phyloP scores from a whole-genome alignment of 1,140 invertebrate species.

The Anastatus disparis region DNA sequence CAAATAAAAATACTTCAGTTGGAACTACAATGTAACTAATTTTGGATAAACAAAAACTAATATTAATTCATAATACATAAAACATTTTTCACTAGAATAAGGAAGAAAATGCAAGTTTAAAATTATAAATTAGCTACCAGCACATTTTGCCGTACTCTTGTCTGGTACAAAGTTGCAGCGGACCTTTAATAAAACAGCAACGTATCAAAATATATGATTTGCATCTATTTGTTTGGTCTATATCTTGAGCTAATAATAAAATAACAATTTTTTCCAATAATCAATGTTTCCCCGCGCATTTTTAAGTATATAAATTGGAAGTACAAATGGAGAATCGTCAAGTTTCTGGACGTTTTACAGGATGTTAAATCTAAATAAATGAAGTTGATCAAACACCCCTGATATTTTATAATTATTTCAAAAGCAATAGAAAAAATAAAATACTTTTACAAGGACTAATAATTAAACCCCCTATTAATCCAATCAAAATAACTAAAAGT shows the following conservation, averaged over 20 bases:
- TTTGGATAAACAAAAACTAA: constrained; percentile 3
- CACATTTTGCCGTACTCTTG: constrained; percentile 45
- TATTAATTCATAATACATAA: constrained; percentile 5
- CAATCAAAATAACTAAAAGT: constrained; percentile 22
- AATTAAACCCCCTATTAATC: not conserved
- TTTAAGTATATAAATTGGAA: constrained; percentile 38
- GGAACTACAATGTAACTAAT: not conserved
- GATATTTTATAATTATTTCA: not conserved
- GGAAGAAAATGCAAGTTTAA: not conserved
- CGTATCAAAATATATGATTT: constrained; percentile 65
- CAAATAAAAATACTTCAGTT: constrained; percentile 18
- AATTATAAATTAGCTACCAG: constrained; percentile 35
- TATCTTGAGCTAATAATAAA: constrained; percentile 59
- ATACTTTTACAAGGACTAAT: not conserved
- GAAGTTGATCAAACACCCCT: constrained; percentile 7
- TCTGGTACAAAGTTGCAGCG: constrained; percentile 45
- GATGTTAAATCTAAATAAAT: constrained; percentile 21
- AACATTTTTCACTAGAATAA: not conserved
- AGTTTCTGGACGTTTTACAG: constrained; percentile 22
- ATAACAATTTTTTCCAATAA: constrained; percentile 44
- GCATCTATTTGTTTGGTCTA: constrained; percentile 59
- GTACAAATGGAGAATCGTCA: constrained; percentile 32
- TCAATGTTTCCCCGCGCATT: not conserved
- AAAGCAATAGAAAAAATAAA: not conserved
- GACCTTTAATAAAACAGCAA: constrained; percentile 61